phyloP scores from a whole-genome alignment of 2,888 invertebrate species.

The Andrena bucephala region DNA sequence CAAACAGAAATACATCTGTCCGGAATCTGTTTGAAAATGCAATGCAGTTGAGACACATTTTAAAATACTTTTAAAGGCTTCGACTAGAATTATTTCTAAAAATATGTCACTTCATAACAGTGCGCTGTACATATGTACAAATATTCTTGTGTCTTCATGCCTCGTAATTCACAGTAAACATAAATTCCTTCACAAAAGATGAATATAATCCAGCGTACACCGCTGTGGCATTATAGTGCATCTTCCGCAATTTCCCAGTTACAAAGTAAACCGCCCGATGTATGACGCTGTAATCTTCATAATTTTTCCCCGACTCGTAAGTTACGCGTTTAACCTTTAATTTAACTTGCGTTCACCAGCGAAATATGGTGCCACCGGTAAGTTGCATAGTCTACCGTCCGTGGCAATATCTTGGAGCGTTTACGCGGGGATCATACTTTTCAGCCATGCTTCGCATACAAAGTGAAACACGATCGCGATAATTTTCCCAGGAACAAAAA shows the following conservation, averaged over 20 bases:
- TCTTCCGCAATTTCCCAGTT: constrained; percentile 15
- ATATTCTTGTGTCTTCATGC: no score
- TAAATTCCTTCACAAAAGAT: no score
- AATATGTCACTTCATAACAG: no score
- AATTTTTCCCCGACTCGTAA: constrained; percentile 14
- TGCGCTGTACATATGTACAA: no score
- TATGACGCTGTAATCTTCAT: constrained; percentile 18
- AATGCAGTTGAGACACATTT: no score
- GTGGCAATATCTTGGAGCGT: constrained; percentile 38
- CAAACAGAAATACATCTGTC: no score
- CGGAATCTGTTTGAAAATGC: no score
- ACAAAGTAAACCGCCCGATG: constrained; percentile 15
- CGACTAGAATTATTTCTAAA: no score
- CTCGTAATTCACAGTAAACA: no score
- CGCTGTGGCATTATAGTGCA: background rate
- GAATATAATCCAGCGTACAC: no score
- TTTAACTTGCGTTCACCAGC: constrained; percentile 28
- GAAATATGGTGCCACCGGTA: constrained; percentile 40
- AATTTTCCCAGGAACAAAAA: constrained; percentile 44
- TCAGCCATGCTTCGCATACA: constrained; percentile 33
- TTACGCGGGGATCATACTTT: constrained; percentile 49
- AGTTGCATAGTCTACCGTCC: constrained; percentile 23
- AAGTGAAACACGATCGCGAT: constrained; percentile 52
- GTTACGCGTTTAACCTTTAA: constrained; percentile 24
- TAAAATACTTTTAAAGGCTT: no score